Percentiles rank a stretch among this genome's conserved stretches.
Conservation (phyloP, 2,113 vertebrate genomes). For the Cynopterus brachyotis region DNA sequence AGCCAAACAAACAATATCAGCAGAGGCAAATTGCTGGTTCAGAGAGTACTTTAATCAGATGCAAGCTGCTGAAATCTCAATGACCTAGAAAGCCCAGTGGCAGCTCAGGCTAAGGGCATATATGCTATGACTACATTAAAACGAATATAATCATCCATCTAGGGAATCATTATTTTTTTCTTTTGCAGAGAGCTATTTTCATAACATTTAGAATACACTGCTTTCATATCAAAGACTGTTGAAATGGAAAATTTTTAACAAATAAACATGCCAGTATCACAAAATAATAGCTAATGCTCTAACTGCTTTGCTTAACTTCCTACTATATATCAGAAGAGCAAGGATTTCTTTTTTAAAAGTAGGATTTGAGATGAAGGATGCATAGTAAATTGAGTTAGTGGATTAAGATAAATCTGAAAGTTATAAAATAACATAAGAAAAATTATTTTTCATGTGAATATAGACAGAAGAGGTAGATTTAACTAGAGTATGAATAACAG, state of each 20-base stretch:
- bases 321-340: neutral
- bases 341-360: neutral
- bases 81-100: neutral
- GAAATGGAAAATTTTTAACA: neutral
- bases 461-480: neutral
- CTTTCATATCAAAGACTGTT: neutral
- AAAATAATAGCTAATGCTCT: neutral
- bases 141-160: neutral
- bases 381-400: neutral
- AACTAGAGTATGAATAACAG: neutral
- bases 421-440: neutral
- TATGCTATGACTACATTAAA: neutral
- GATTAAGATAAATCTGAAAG: neutral
- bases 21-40: neutral
- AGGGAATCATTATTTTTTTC: neutral
- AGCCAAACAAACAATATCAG: neutral
- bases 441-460: neutral
- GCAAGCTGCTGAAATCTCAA: neutral
- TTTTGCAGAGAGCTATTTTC: neutral
- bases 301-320: neutral
- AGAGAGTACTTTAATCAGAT: neutral
- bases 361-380: neutral
- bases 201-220: neutral
- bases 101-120: neutral
- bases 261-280: neutral